phyloP scores from a whole-genome alignment of 2,888 invertebrate genomes.

The Chrysina gloriosa region DNA sequence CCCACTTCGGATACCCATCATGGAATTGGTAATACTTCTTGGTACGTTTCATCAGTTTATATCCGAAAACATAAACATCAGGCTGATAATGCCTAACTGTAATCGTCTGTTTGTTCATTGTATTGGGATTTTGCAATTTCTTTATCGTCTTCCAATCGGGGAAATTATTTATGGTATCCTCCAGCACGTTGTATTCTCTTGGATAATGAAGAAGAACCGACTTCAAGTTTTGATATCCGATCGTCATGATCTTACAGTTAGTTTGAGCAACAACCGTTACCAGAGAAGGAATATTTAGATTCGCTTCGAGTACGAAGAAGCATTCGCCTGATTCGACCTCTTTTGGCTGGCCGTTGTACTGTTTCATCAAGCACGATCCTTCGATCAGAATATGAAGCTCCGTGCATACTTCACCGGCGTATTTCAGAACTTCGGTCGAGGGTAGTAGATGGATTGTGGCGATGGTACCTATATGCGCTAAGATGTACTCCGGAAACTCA shows the following conservation, averaged over 20 bases:
- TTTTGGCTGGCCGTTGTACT: slow-evolving; percentile 11
- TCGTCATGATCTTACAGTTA: slow-evolving; percentile 45
- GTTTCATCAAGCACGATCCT: slow-evolving; percentile 49
- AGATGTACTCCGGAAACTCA: slow-evolving; percentile 32
- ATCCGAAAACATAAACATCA: slow-evolving; percentile 24
- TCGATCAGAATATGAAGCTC: slow-evolving; percentile 49
- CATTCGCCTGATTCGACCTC: slow-evolving; percentile 44
- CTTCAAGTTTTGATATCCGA: slow-evolving; percentile 15
- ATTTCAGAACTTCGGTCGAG: slow-evolving; percentile 48
- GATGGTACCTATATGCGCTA: slow-evolving; percentile 44
- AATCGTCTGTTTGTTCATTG: neutral
- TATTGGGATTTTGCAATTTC: neutral
- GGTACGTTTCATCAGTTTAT: slow-evolving; percentile 35
- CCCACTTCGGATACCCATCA: slow-evolving; percentile 34
- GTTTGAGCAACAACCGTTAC: slow-evolving; percentile 48
- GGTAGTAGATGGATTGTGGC: slow-evolving; percentile 45
- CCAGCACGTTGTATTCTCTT: neutral
- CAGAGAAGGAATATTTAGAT: slow-evolving; percentile 45
- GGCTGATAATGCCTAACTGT: neutral
- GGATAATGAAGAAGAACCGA: slow-evolving; percentile 23
- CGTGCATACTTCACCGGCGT: slow-evolving; percentile 49
- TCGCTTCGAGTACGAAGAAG: slow-evolving; percentile 48
- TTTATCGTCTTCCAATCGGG: neutral
- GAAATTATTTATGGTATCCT: neutral
- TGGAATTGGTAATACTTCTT: slow-evolving; percentile 29